Percentiles rank a stretch among this genome's conserved stretches.
phyloP scores from a whole-genome alignment of 2,888 invertebrate species.

The Dolichomitus sp. region DNA sequence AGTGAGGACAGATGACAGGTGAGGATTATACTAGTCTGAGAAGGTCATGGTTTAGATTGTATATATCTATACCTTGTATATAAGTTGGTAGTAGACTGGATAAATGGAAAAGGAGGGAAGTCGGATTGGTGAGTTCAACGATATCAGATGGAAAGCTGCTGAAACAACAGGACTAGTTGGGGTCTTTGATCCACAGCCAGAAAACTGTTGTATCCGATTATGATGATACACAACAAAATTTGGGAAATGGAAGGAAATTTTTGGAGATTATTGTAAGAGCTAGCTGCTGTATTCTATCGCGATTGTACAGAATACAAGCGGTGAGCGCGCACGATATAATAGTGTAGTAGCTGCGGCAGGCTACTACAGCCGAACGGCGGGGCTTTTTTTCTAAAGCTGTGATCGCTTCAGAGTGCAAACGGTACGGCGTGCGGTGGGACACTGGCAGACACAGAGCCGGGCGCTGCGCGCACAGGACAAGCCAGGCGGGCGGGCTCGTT shows the following conservation, averaged over 20 bases:
- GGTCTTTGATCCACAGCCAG: not conserved
- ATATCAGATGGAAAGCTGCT: too few species aligned
- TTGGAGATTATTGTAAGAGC: too few species aligned
- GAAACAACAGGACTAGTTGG: not conserved
- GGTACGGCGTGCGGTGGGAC: constrained; percentile 86
- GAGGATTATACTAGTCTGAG: not conserved
- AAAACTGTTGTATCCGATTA: not conserved
- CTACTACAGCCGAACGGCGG: constrained; percentile 40
- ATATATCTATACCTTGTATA: not conserved
- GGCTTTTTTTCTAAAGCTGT: constrained; percentile 65
- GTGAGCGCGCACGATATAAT: constrained; percentile 63
- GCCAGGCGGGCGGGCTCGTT: constrained; percentile 51
- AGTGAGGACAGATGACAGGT: not conserved
- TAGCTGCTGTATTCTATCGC: not conserved
- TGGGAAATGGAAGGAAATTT: too few species aligned
- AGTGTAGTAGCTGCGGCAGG: constrained; percentile 61
- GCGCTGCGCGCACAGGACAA: constrained; percentile 71
- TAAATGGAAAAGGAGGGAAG: too few species aligned
- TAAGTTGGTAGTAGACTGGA: too few species aligned
- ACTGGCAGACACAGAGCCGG: constrained; percentile 80
- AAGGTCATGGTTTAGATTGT: constrained; percentile 9
- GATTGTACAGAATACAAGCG: not conserved
- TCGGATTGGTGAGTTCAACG: too few species aligned
- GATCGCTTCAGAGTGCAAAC: constrained; percentile 84
- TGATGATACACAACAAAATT: too few species aligned